A percentile compares a stretch with the other conserved stretches of the same genome.
phyloP scores from a whole-genome alignment of 2,888 invertebrate genomes.

The Ormyrus thymus region DNA sequence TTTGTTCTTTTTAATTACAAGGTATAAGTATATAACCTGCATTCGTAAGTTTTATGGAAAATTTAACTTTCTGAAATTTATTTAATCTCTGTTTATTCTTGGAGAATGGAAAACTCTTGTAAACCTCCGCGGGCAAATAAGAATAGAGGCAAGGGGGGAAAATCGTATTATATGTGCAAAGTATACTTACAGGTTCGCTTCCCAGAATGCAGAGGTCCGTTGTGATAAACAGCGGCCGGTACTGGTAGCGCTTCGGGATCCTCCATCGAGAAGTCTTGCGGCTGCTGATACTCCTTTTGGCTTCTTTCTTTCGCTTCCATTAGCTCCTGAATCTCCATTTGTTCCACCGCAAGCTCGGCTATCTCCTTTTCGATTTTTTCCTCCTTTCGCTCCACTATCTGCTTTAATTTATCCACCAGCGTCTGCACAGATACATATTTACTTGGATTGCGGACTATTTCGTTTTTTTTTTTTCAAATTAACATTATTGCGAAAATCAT shows the following conservation, averaged over 20 bases:
- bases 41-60: too few species aligned
- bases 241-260: constrained; percentile 65
- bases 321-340: constrained; percentile 65
- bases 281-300: constrained; percentile 55
- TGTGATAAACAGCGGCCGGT: constrained; percentile 65
- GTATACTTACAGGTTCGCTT: constrained; percentile 70
- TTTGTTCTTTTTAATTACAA: too few species aligned
- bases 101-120: neutral
- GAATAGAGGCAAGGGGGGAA: neutral
- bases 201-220: constrained; percentile 61
- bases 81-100: too few species aligned
- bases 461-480: too few species aligned
- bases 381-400: constrained; percentile 63
- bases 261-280: constrained; percentile 60
- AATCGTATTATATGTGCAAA: constrained; percentile 10
- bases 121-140: neutral
- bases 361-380: constrained; percentile 64
- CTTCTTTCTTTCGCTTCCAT: constrained; percentile 63
- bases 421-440: constrained; percentile 25
- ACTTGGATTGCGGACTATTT: neutral
- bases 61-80: too few species aligned
- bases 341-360: constrained; percentile 65
- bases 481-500: too few species aligned
- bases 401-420: constrained; percentile 64
- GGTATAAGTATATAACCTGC: too few species aligned